phyloP scores from a whole-genome alignment of 2,797 vertebrate species.

The Argyrosomus regius region DNA sequence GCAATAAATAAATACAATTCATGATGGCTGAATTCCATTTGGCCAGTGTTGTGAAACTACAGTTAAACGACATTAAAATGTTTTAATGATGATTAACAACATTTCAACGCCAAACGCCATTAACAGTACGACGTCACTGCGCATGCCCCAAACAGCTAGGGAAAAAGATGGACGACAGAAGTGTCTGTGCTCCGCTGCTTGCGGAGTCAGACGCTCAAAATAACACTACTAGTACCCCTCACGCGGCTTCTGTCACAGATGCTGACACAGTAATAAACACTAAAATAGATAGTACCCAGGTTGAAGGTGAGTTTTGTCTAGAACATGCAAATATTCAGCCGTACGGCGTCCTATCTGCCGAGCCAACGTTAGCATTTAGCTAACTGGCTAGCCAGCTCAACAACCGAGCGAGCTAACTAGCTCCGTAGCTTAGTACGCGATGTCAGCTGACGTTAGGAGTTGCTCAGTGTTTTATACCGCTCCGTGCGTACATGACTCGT shows the following conservation, averaged over 20 bases:
- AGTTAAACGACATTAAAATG: too few species aligned
- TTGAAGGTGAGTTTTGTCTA: conserved; percentile 88
- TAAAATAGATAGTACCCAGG: conserved; percentile 85
- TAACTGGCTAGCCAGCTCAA: conserved; percentile 65
- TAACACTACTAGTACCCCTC: conserved; percentile 65
- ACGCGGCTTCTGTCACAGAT: conserved; percentile 79
- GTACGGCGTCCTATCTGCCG: conserved; percentile 45
- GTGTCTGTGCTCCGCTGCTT: conserved; percentile 75
- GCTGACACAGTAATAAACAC: conserved; percentile 88
- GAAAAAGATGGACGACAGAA: conserved; percentile 77
- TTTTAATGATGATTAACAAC: too few species aligned
- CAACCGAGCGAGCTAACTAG: conserved; percentile 54
- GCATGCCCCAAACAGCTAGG: conserved; percentile 39
- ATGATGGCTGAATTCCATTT: not conserved
- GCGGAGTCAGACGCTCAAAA: conserved; percentile 81
- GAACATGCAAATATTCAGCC: conserved; percentile 65
- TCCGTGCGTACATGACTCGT: conserved; percentile 8
- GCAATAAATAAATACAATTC: not conserved
- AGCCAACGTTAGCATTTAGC: conserved; percentile 67
- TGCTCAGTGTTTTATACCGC: not conserved
- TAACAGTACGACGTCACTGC: not conserved
- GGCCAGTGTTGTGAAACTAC: not conserved
- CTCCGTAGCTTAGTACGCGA: conserved; percentile 55
- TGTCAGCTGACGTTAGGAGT: conserved; percentile 12
- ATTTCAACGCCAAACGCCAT: not conserved